A percentile compares a stretch with the other conserved stretches of the same genome.
These are phyloP conservation scores for Xenopus borealis DNA, from an alignment of 2,113 vertebrate genomes.

Conservation along the genomic window DNA sequence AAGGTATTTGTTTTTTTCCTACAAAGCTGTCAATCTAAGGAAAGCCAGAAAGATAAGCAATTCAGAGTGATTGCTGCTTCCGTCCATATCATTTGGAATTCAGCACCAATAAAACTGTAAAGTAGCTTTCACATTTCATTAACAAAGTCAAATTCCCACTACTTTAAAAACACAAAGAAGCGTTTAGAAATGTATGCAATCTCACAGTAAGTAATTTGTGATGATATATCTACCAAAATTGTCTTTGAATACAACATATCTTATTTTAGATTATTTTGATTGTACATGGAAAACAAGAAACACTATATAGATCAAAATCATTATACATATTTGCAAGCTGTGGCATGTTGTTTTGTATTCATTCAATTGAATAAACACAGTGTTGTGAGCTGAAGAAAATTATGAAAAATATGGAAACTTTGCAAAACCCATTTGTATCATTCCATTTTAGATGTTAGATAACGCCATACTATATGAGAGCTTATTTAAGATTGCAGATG, in stretches of 20 bases:
- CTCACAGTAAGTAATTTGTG: conserved; percentile 46
- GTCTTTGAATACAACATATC: conserved; percentile 55
- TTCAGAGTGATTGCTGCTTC: conserved; percentile 59
- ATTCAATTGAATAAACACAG: no score
- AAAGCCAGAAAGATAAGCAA: conserved; percentile 57
- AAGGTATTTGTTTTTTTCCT: conserved; percentile 50
- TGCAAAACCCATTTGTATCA: no score
- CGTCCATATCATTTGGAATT: conserved; percentile 53
- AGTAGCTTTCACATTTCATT: conserved; percentile 51
- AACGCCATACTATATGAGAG: no score
- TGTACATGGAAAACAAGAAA: no score
- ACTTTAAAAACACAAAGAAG: conserved; percentile 34
- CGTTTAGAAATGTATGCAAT: conserved; percentile 38
- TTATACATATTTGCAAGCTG: no score
- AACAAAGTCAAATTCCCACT: conserved; percentile 47
- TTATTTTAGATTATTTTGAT: conserved; percentile 23
- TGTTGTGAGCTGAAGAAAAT: no score
- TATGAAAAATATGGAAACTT: no score
- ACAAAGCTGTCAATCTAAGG: conserved; percentile 59
- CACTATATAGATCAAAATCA: no score
- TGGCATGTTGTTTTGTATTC: no score
- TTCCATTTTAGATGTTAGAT: no score
- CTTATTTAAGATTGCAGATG: no score
- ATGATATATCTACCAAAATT: conserved; percentile 46
- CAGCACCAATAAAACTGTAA: conserved; percentile 21